Base-by-base conservation (phyloP, 2,797 vertebrate species). In the Salmo trutta region DNA sequence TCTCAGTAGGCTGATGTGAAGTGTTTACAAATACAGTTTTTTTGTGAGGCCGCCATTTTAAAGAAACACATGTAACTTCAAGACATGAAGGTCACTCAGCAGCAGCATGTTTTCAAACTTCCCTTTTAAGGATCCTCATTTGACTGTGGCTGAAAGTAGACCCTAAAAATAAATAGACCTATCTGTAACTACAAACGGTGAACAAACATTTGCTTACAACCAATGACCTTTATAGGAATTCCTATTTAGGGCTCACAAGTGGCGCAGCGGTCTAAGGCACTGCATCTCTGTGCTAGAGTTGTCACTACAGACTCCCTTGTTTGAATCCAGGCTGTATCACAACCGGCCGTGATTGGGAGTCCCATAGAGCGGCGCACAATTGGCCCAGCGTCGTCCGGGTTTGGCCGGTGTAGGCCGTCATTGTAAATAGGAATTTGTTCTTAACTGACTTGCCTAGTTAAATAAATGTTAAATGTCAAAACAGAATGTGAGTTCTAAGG, bases 91-190 rank as follows among this genome's bases (percentile, higher is more conserved):
- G 86, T 89, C 89, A 83, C 81, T 89, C 36, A 76, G 90, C 80
- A 87, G 76, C 81, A 78, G 76, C 81, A 79, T 65, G 78, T 69
- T 83, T 87, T 91, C 59, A 88, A 90, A 92, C 91, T 92, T 93
- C 90, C 91, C 91, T 92, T 93, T 93, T 79, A 84, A 90, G 87
- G 85, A 91, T 90, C 90, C 91, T 92, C 90, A 90, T 93, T 93
- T 91, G 79, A 89, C 83, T 91, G 90, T 81, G 85, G 89, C 83
- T 89, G 88, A 92, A 92, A 91, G 90, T 87, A 74, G 85, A 75
- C 68, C 83, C 88, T 91, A 92, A 91, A 92, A 91, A 91, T 91
- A 93, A 84, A 78, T 2, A n/a, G 31, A 66, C 80, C 83, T 90
- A 88, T 84, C 85, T 89, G 77, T 79, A 83, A 71, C 64, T 69